Evolutionary conservation across 2,888 invertebrate species (phyloP).

Genomic region (Hydroisotoma schaefferi): DNA sequence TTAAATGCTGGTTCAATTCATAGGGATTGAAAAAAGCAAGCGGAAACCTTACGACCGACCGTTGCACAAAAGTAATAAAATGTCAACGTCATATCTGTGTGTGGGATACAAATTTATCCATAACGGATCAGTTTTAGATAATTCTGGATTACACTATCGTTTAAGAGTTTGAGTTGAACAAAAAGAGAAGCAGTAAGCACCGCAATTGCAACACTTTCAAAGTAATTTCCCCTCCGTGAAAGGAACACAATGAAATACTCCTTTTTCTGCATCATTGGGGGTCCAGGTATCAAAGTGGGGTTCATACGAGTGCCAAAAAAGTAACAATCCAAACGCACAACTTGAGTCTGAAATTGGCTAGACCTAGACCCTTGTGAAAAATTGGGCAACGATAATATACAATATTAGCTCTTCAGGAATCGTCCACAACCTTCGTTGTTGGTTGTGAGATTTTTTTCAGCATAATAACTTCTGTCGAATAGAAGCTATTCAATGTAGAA

Average conservation of each 20-base stretch:
- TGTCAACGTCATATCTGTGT: too few species aligned
- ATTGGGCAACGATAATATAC: neutral
- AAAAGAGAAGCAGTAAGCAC: too few species aligned
- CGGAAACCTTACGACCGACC: neutral
- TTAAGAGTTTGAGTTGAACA: too few species aligned
- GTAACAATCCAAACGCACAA: neutral
- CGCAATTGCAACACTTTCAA: neutral
- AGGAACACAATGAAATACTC: neutral
- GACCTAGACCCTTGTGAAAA: neutral
- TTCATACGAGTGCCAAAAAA: conserved; percentile 1
- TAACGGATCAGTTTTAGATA: too few species aligned
- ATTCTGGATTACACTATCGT: too few species aligned
- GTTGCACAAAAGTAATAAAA: too few species aligned
- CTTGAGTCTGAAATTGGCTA: too few species aligned
- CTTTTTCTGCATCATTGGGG: conserved; percentile 14
- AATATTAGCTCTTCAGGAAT: neutral
- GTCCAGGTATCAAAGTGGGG: conserved; percentile 16
- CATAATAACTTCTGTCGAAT: too few species aligned
- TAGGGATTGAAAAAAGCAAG: neutral
- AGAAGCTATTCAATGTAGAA: too few species aligned
- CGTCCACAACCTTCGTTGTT: too few species aligned
- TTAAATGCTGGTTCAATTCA: neutral
- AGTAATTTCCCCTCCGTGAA: neutral
- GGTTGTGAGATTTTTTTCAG: too few species aligned
- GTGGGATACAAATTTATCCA: too few species aligned